A percentile compares a stretch with the other conserved stretches of the same genome.
Evolutionary conservation across 2,797 vertebrate genomes (phyloP).

Genomic region (Corythornis leucogaster): DNA sequence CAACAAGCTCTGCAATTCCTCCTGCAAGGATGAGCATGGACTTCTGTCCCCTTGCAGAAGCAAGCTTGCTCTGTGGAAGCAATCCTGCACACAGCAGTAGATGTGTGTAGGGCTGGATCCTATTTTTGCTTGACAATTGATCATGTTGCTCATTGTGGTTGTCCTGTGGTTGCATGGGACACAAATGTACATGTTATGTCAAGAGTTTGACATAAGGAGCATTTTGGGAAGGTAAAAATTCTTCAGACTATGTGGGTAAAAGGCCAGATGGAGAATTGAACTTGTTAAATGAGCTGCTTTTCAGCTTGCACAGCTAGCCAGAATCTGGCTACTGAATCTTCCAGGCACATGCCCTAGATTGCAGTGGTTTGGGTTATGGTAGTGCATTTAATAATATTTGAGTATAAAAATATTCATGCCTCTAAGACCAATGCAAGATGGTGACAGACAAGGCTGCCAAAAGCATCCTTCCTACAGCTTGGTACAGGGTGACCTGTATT

Average conservation of each 20-base stretch:
- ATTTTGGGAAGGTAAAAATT: not conserved
- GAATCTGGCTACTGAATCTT: not conserved
- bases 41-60: not conserved
- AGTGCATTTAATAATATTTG: not conserved
- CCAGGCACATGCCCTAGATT: not conserved
- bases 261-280: not conserved
- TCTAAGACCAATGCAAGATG: not conserved
- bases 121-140: not conserved
- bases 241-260: not conserved
- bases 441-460: not conserved
- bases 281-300: not conserved
- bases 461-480: not conserved
- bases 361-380: not conserved
- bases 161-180: not conserved
- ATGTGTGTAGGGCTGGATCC: not conserved
- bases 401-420: not conserved
- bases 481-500: not conserved
- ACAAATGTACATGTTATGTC: not conserved
- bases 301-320: not conserved
- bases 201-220: not conserved
- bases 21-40: not conserved
- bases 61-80: rapidly evolving
- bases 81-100: not conserved
- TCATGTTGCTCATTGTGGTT: not conserved
- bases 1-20: not conserved